phyloP scores from a whole-genome alignment of 2,797 vertebrate genomes.

The Hippopotamyrus pictus region DNA sequence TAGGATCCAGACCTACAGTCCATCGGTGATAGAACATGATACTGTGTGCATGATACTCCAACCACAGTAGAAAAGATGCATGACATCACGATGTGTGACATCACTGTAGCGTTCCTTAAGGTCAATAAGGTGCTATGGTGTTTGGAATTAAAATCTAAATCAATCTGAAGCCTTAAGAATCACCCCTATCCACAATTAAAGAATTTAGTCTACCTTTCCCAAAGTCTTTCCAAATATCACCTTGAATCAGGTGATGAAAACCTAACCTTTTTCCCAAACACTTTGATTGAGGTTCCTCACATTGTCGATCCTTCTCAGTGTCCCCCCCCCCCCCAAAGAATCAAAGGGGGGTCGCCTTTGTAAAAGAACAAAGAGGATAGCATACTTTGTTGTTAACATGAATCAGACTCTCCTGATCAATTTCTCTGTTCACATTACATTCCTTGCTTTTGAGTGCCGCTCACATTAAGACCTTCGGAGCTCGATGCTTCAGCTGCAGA shows the following conservation, averaged over 20 bases:
- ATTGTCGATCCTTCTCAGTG: not conserved
- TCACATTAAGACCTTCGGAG: not conserved
- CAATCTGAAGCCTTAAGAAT: not conserved
- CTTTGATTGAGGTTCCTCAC: conserved; percentile 7
- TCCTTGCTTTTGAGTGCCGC: not conserved
- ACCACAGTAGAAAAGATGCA: not conserved
- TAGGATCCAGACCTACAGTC: not conserved
- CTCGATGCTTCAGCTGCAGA: not conserved
- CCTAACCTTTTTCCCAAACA: not conserved
- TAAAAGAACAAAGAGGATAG: conserved; percentile 18
- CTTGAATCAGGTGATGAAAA: not conserved
- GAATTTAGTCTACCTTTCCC: not conserved
- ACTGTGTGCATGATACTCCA: not conserved
- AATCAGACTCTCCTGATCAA: not conserved
- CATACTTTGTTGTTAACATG: not conserved
- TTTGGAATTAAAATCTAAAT: not conserved
- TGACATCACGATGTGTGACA: not conserved
- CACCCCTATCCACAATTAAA: not conserved
- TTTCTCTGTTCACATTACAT: conserved; percentile 7
- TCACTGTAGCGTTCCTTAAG: not conserved
- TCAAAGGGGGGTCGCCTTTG: conserved; percentile 16
- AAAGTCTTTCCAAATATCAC: not conserved
- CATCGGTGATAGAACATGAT: not conserved
- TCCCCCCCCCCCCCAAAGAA: not conserved
- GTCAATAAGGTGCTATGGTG: not conserved